A percentile compares a stretch with the other conserved stretches of the same genome.
Conservation (phyloP, 2,797 vertebrate species). For the Lophotriccus pileatus region DNA sequence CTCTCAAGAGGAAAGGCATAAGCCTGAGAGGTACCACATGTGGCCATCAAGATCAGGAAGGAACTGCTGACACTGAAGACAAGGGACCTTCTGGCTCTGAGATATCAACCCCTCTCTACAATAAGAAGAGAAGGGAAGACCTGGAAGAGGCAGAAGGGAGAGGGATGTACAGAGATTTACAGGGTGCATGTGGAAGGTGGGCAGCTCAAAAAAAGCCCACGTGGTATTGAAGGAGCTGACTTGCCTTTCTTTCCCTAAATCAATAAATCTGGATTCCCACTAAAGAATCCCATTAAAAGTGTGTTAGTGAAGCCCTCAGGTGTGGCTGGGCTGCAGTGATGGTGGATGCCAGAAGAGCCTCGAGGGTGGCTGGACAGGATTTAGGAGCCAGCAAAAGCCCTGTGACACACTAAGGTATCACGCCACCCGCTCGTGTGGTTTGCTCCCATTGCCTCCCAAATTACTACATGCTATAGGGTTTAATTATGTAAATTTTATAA, state of each 20-base stretch:
- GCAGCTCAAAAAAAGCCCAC: accelerated
- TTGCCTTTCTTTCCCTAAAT: not conserved
- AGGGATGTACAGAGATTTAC: not conserved
- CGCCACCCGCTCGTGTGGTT: not conserved
- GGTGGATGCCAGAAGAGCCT: not conserved
- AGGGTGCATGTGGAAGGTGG: not conserved
- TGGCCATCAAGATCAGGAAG: not conserved
- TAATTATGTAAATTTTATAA: not conserved
- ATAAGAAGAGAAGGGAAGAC: not conserved
- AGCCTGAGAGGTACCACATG: not conserved
- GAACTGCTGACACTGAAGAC: not conserved
- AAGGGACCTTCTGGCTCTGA: not conserved
- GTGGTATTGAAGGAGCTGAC: not conserved
- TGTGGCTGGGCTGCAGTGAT: not conserved
- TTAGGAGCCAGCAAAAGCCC: not conserved
- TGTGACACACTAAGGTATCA: not conserved
- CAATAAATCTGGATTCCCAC: not conserved
- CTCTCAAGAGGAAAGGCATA: not conserved
- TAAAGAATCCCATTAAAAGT: not conserved
- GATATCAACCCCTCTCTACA: not conserved
- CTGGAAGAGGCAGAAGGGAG: not conserved
- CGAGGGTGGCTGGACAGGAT: not conserved
- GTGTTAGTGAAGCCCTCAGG: not conserved
- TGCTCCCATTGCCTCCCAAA: not conserved
- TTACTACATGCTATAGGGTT: not conserved